phyloP scores from a whole-genome alignment of 2,888 invertebrate genomes.

The Ectemnius lituratus region DNA sequence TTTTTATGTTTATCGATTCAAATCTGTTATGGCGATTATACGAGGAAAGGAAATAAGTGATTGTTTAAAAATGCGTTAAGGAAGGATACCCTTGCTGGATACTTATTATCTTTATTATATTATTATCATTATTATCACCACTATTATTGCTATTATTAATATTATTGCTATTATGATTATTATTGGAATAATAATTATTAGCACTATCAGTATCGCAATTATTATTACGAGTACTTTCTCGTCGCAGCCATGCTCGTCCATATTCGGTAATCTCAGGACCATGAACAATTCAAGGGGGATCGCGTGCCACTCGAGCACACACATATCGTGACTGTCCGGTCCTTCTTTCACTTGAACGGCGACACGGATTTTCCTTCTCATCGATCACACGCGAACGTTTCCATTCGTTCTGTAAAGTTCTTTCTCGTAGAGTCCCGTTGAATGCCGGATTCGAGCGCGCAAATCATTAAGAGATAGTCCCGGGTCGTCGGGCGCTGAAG shows the following conservation, averaged over 20 bases:
- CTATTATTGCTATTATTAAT: conserved; percentile 51
- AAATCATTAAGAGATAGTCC: conserved; percentile 63
- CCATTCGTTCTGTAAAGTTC: conserved; percentile 46
- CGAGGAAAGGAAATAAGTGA: conserved; percentile 52
- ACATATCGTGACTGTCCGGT: conserved; percentile 2
- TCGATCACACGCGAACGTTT: conserved; percentile 39
- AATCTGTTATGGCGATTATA: conserved; percentile 64
- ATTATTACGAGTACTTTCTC: conserved; percentile 37
- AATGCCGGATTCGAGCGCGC: conserved; percentile 57
- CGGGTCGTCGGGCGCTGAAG: conserved; percentile 61
- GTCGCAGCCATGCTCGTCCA: no score
- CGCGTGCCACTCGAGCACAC: no score
- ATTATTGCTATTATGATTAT: conserved; percentile 52
- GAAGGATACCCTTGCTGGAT: conserved; percentile 67
- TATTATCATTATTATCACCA: conserved; percentile 51
- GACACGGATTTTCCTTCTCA: conserved; percentile 24
- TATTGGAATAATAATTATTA: conserved; percentile 47
- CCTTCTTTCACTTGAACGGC: conserved; percentile 9
- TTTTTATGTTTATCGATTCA: conserved; percentile 63
- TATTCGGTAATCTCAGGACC: no score
- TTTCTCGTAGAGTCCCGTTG: conserved; percentile 43
- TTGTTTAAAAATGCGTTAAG: conserved; percentile 74
- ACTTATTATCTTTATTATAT: conserved; percentile 62
- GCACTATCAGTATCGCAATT: conserved; percentile 43
- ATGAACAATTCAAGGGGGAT: no score